phyloP scores from a whole-genome alignment of 2,797 vertebrate species.

The Acipenser ruthenus region DNA sequence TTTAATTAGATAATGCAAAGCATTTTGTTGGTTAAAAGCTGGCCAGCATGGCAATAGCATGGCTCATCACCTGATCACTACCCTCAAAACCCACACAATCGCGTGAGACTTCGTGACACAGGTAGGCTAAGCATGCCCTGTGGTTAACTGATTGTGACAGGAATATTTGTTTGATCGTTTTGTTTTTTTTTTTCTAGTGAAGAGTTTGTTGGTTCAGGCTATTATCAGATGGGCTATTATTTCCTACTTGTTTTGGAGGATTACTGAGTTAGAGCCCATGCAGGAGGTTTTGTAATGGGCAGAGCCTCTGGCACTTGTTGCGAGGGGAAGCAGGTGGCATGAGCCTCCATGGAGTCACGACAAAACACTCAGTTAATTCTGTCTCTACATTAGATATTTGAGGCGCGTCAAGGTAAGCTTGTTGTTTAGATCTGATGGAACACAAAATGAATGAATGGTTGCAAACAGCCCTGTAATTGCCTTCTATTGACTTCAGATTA shows the following conservation, averaged over 20 bases:
- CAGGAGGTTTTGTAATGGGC: neutral
- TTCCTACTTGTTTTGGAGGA: neutral
- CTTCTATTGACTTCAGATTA: no score
- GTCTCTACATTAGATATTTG: neutral
- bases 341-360: neutral
- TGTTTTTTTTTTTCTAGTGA: constrained; percentile 11
- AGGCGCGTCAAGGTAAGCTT: neutral
- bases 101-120: constrained; percentile 10
- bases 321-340: constrained; percentile 1
- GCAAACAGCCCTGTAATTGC: constrained; percentile 28
- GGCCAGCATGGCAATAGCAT: no score
- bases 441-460: constrained; percentile 10
- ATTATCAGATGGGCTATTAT: constrained; percentile 29
- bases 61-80: neutral
- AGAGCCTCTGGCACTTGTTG: neutral
- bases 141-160: constrained; percentile 9
- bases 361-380: neutral
- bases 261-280: no score
- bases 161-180: constrained; percentile 10
- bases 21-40: no score
- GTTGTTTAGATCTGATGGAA: neutral
- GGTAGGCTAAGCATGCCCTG: neutral
- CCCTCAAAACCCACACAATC: neutral
- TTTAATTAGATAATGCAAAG: no score
- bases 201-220: constrained; percentile 39